These are phyloP conservation scores for Lepidocyrtoides sp. DNA, from an alignment of 2,888 invertebrate species.

Conservation along the genomic window DNA sequence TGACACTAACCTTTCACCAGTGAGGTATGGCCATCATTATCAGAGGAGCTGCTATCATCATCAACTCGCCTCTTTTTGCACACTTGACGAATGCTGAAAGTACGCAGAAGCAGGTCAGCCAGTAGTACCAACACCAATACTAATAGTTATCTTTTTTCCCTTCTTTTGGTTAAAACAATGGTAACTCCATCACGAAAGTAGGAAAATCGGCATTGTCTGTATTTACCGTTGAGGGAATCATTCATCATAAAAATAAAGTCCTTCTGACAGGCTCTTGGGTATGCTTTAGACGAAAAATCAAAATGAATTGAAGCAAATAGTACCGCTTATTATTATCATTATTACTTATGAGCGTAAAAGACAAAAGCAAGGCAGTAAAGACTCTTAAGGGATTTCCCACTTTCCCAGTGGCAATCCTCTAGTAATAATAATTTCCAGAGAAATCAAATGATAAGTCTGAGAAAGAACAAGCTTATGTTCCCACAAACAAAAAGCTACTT, in stretches of 20 bases:
- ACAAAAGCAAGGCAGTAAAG: neutral
- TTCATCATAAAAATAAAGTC: slow-evolving; percentile 31
- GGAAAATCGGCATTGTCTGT: neutral
- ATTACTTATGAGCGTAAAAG: neutral
- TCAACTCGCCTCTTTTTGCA: too few species aligned
- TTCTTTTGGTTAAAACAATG: too few species aligned
- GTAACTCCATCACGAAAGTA: neutral
- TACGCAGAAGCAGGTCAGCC: neutral
- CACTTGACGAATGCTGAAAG: neutral
- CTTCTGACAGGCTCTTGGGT: neutral
- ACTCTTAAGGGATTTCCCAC: slow-evolving; percentile 18
- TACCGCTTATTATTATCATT: neutral
- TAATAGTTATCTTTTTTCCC: neutral
- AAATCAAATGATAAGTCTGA: too few species aligned
- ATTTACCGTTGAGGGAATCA: slow-evolving; percentile 50
- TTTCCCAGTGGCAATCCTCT: neutral
- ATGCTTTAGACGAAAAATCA: slow-evolving; percentile 32
- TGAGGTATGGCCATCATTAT: neutral
- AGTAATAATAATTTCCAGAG: neutral
- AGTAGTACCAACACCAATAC: neutral
- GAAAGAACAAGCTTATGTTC: too few species aligned
- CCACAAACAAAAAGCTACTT: too few species aligned
- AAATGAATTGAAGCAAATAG: neutral
- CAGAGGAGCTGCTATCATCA: neutral
- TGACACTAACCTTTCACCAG: slow-evolving; percentile 57